phyloP scores from a whole-genome alignment of 2,888 invertebrate species.

The Ochropacha duplaris region DNA sequence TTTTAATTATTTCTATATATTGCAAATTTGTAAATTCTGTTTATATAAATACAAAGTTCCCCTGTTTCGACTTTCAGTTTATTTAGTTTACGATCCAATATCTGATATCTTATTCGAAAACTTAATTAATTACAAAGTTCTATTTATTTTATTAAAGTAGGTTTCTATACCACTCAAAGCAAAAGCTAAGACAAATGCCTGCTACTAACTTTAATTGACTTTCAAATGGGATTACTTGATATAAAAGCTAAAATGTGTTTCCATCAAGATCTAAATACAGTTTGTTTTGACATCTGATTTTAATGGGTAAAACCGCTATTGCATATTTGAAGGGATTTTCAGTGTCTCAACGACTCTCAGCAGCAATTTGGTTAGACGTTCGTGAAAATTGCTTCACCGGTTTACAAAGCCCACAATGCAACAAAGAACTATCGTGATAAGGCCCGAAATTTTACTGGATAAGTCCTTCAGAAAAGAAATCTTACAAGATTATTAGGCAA shows the following conservation, averaged over 20 bases:
- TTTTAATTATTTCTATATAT: too few relatives aligned
- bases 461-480: not conserved
- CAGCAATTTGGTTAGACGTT: not conserved
- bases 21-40: too few relatives aligned
- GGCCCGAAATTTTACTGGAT: not conserved
- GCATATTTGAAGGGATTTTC: not conserved
- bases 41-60: too few relatives aligned
- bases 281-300: not conserved
- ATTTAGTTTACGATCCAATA: not conserved
- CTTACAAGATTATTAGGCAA: constrained; percentile 2
- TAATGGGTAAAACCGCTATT: not conserved
- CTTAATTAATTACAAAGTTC: constrained; percentile 12
- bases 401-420: not conserved
- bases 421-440: not conserved
- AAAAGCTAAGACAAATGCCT: constrained; percentile 19
- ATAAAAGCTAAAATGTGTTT: constrained; percentile 10
- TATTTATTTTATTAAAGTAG: not conserved
- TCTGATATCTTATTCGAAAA: constrained; percentile 22
- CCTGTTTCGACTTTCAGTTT: not conserved
- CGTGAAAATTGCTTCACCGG: not conserved
- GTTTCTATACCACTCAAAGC: constrained; percentile 20
- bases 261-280: not conserved
- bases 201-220: constrained; percentile 32
- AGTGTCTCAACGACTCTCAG: not conserved
- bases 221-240: constrained; percentile 24